phyloP scores from a whole-genome alignment of 2,113 vertebrate species.

The Megaptera novaeangliae region DNA sequence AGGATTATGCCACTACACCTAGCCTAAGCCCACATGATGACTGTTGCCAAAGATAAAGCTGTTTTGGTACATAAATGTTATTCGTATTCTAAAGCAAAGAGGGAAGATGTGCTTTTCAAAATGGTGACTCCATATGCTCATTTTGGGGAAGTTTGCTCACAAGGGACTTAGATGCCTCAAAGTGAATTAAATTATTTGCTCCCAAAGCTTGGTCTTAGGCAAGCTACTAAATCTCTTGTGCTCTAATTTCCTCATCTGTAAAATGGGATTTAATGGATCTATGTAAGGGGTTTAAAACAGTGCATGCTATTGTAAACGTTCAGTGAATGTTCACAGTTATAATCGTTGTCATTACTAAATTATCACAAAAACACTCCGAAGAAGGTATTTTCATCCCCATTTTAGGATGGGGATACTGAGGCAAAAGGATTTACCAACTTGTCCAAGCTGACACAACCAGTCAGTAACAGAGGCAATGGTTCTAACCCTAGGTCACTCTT shows the following conservation, averaged over 20 bases:
- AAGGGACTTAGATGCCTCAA: neutral
- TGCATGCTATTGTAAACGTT: neutral
- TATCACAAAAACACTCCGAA: neutral
- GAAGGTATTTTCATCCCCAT: neutral
- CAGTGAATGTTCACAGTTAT: neutral
- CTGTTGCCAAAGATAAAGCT: neutral
- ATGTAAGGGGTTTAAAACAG: neutral
- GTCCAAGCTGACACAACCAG: neutral
- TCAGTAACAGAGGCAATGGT: neutral
- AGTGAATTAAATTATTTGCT: slow-evolving; percentile 26
- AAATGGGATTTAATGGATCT: neutral
- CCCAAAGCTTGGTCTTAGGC: neutral
- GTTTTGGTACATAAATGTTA: neutral
- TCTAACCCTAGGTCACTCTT: neutral
- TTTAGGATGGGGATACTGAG: slow-evolving; percentile 10
- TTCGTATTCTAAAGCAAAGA: neutral
- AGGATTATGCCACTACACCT: neutral
- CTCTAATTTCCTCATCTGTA: neutral
- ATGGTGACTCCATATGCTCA: neutral
- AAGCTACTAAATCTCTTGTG: neutral
- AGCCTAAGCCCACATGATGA: neutral
- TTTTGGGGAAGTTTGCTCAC: neutral
- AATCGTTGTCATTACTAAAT: neutral
- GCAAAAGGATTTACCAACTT: neutral
- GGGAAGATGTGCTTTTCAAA: neutral